phyloP scores from a whole-genome alignment of 2,888 invertebrate species.

The Deroplatys truncata region DNA sequence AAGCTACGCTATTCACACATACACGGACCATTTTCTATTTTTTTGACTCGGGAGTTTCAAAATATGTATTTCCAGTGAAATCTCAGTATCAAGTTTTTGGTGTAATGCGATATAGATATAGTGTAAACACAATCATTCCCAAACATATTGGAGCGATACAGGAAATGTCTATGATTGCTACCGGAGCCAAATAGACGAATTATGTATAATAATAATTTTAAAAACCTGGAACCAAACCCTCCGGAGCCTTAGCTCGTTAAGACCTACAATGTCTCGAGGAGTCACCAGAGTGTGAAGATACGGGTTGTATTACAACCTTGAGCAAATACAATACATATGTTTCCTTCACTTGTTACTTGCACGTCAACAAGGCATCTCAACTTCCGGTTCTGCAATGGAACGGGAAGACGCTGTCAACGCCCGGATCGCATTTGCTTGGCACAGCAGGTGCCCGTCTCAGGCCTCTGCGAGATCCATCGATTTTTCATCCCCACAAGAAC shows the following conservation, averaged over 20 bases:
- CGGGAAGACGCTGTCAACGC: conserved; percentile 22
- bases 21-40: no score
- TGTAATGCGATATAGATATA: no score
- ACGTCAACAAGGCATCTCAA: background rate
- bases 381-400: background rate
- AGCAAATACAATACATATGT: background rate
- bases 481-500: conserved; percentile 5
- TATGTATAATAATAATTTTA: background rate
- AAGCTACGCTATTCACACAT: no score
- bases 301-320: background rate
- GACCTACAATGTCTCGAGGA: background rate
- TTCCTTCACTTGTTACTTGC: background rate
- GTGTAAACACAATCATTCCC: no score
- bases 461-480: background rate
- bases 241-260: background rate
- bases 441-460: conserved; percentile 13
- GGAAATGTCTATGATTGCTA: no score
- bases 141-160: no score
- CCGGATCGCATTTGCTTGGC: background rate
- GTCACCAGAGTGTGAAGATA: background rate
- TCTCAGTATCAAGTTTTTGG: no score
- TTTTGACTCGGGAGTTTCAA: no score
- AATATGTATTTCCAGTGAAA: no score
- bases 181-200: no score
- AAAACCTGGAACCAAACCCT: background rate